A percentile compares a stretch with the other conserved stretches of the same genome.
These are phyloP conservation scores for Idaea dimidiata DNA, from an alignment of 2,888 invertebrate genomes.

Conservation along the genomic window DNA sequence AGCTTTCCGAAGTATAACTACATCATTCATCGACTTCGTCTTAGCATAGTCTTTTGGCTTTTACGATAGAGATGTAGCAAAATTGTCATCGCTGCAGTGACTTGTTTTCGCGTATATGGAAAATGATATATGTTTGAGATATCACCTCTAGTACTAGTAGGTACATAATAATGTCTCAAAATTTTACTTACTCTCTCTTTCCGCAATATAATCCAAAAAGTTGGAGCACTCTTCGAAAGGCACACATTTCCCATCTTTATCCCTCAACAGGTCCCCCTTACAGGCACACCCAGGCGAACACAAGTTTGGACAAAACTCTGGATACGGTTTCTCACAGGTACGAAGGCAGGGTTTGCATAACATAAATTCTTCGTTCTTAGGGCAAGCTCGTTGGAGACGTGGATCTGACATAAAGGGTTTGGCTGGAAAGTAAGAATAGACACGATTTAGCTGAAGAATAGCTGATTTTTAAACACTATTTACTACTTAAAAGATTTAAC, in stretches of 20 bases:
- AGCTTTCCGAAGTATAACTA: no score
- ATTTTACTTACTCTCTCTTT: conserved; percentile 21
- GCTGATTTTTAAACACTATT: not conserved
- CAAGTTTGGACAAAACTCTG: conserved; percentile 57
- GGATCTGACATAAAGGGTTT: conserved; percentile 48
- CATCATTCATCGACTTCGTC: no score
- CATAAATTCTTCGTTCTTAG: conserved; percentile 53
- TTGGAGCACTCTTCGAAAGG: conserved; percentile 41
- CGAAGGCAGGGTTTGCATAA: conserved; percentile 56
- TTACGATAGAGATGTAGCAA: no score
- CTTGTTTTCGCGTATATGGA: no score
- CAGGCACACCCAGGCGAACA: conserved; percentile 63
- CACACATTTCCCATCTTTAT: conserved; percentile 50
- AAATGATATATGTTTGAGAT: no score
- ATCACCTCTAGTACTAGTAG: no score
- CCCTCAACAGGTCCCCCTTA: conserved; percentile 43
- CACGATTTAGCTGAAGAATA: not conserved
- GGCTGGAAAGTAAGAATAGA: not conserved
- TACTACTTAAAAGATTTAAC: no score
- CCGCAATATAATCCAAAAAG: conserved; percentile 22
- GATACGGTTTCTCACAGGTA: conserved; percentile 56
- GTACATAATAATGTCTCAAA: no score
- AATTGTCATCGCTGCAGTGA: no score
- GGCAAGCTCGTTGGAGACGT: conserved; percentile 45
- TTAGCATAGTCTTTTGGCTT: no score